A percentile compares a stretch with the other conserved stretches of the same genome.
Evolutionary conservation across 2,113 vertebrate species (phyloP).

Genomic region (Pomatorhinus ruficollis): DNA sequence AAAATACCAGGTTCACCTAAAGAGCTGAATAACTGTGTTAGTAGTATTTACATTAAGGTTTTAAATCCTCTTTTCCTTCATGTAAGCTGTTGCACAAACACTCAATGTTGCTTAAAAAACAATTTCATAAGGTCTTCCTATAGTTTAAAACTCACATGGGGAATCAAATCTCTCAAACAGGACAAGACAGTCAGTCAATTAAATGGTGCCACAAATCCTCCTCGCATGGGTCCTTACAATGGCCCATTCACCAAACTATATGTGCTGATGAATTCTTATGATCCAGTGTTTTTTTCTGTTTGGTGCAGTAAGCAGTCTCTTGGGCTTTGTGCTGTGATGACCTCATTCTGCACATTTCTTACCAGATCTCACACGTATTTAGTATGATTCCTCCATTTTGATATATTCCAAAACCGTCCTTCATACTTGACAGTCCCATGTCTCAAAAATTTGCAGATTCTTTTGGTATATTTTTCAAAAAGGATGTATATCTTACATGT

Average conservation of each 20-base stretch:
- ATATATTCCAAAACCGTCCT: neutral
- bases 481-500: neutral
- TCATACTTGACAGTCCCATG: neutral
- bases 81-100: neutral
- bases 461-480: neutral
- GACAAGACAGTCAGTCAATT: neutral
- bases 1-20: neutral
- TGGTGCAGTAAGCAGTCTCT: neutral
- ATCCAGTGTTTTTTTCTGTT: neutral
- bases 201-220: neutral
- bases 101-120: neutral
- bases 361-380: neutral
- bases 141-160: accelerated
- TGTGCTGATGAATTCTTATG: neutral
- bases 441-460: neutral
- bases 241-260: neutral
- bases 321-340: neutral
- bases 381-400: neutral
- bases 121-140: neutral
- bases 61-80: neutral
- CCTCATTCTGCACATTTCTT: neutral
- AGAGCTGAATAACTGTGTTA: neutral
- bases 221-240: neutral
- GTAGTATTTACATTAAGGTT: neutral
- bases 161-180: neutral